Conservation (phyloP, 1,140 invertebrate genomes). For the Odontomachus brunneus region DNA sequence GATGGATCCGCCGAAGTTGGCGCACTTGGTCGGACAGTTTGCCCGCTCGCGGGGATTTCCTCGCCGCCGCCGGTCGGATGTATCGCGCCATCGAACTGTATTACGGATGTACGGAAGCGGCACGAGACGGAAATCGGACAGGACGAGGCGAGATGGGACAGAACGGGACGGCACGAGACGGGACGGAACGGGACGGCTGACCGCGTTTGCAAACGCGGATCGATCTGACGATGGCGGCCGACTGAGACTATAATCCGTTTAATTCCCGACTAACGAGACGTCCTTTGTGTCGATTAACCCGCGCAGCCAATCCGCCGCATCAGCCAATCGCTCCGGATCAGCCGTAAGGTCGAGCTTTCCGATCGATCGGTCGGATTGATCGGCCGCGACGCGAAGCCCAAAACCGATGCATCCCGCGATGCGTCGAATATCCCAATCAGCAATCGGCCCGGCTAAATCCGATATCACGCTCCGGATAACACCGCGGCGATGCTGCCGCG, state of each 20-base stretch:
- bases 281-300: constrained; percentile 81
- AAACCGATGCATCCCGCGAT: constrained; percentile 21
- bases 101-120: constrained; percentile 22
- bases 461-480: constrained; percentile 29
- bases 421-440: constrained; percentile 33
- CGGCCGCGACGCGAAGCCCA: constrained; percentile 39
- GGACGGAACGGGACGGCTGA: constrained; percentile 21
- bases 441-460: constrained; percentile 25
- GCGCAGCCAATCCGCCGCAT: constrained; percentile 53
- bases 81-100: constrained; percentile 20
- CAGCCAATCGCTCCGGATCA: constrained; percentile 30
- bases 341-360: constrained; percentile 32
- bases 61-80: constrained; percentile 3
- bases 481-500: not conserved
- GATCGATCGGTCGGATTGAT: constrained; percentile 53
- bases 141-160: not conserved
- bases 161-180: not conserved
- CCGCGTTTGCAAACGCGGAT: constrained; percentile 62
- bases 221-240: constrained; percentile 58
- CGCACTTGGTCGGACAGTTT: constrained; percentile 36
- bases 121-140: constrained; percentile 18
- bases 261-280: constrained; percentile 79
- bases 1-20: constrained; percentile 37
- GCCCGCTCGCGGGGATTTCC: constrained; percentile 37
- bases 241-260: constrained; percentile 77